These are phyloP conservation scores for Salvator merianae DNA, from an alignment of 2,113 vertebrate genomes.

Conservation along the genomic window DNA sequence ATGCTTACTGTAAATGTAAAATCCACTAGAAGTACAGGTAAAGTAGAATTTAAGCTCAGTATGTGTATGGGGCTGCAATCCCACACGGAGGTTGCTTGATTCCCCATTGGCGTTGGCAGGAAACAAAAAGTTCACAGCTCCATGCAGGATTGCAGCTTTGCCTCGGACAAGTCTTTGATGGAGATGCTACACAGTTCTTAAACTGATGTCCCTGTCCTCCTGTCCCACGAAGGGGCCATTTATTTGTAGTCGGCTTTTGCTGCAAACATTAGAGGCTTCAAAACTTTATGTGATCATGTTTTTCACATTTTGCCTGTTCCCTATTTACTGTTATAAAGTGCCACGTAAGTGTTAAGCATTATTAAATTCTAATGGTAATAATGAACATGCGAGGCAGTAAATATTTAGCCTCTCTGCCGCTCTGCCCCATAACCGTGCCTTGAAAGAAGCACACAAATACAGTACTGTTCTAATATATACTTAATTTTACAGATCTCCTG, in stretches of 20 bases:
- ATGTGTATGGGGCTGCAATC: not conserved
- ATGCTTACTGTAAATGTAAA: not conserved
- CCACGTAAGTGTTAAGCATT: conserved; percentile 26
- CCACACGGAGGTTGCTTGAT: not conserved
- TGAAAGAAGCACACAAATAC: conserved; percentile 47
- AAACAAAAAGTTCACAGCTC: not conserved
- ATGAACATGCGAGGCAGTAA: conserved; percentile 44
- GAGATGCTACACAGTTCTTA: not conserved
- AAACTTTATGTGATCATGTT: conserved; percentile 28
- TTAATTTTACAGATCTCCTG: conserved; percentile 75
- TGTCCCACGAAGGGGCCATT: not conserved
- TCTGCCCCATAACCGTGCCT: conserved; percentile 8
- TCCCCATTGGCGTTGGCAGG: not conserved
- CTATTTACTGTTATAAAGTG: conserved; percentile 44
- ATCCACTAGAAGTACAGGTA: not conserved
- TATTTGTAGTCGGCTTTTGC: not conserved
- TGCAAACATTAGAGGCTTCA: not conserved
- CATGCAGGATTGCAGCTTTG: not conserved
- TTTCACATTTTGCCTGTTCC: not conserved
- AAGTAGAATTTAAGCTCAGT: no score
- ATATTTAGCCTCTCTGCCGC: conserved; percentile 41
- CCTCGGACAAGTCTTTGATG: not conserved
- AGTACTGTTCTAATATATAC: conserved; percentile 63
- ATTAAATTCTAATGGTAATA: conserved; percentile 45
- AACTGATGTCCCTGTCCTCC: not conserved